Conservation (phyloP, 1,140 invertebrate genomes). For the Drosophila pallidifrons region DNA sequence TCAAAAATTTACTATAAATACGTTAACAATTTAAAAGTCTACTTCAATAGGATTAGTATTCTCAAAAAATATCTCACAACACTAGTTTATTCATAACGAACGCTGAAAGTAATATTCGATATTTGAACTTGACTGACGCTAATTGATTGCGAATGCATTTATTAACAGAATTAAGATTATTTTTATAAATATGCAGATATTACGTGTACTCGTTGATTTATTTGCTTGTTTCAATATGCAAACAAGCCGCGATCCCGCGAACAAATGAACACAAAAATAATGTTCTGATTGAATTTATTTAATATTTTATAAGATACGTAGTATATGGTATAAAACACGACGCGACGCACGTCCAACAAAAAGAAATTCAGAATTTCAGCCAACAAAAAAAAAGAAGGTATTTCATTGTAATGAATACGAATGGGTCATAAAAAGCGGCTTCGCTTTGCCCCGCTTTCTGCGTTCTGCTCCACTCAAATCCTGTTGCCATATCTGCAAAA, state of each 20-base stretch:
- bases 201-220: not conserved
- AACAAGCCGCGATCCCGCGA: not conserved
- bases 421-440: conserved; percentile 46
- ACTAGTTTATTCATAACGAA: conserved; percentile 1
- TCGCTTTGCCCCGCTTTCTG: not conserved
- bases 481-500: conserved; percentile 42
- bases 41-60: no score
- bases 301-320: conserved; percentile 61
- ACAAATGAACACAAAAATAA: conserved; percentile 37
- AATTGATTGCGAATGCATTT: conserved; percentile 26
- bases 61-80: no score
- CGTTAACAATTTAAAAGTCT: no score
- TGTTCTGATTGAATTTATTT: conserved; percentile 61
- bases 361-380: not conserved
- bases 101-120: not conserved
- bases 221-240: not conserved
- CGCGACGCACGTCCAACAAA: conserved; percentile 13
- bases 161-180: conserved; percentile 21
- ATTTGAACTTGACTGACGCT: conserved; percentile 15
- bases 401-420: conserved; percentile 35
- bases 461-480: conserved; percentile 35
- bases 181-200: conserved; percentile 34
- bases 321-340: conserved; percentile 27
- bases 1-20: no score
- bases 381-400: conserved; percentile 2